Evolutionary conservation across 2,113 vertebrate genomes (phyloP), one percentile per base, ranked within the genome.

Genomic region (Megalops atlanticus): DNA sequence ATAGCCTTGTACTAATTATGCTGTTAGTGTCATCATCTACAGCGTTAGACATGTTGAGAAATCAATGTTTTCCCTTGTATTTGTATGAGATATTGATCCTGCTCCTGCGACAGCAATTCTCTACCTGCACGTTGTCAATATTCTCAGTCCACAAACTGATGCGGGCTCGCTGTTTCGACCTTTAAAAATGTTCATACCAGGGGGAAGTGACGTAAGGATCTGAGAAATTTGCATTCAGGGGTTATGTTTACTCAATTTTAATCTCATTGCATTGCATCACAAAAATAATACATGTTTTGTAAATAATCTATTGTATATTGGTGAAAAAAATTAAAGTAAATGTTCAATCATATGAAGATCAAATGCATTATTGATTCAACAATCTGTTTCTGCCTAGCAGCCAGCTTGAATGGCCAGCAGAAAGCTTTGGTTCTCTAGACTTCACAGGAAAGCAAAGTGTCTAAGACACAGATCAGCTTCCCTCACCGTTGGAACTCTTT

Each of bases 11-110:
- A 31, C 54, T 81, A 82, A 86, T 88, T 86, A 72, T 73, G 47
- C 76, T 24, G 12, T 76, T 81, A 75, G 74, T 86, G 73, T 78
- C 74, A 76, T 79, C 84, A 82, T 88, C 74, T 49, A 74, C 47
- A 68, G 54, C 76, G 58, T 75, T 80, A 74, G 78, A 36, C 76
- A 76, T 80, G 47, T 73, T 49, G 80, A 74, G 39, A 80, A 91
- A 88, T 87, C 86, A 77, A 88, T 88, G 80, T 79, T 86, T 89
- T 82, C 86, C 84, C 83, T 78, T 82, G 69, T 83, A 41, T 68
- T 82, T 76, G 85, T 88, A 82, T 85, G 78, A 81, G 74, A 16
- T 80, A 90, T 89, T 21, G 84, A 88, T 88, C 6, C 31, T 78
- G 54, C 77, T 79, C 75, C 36, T 85, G 41, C 76, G 64, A 49